Percentiles rank a stretch among this genome's conserved stretches.
phyloP scores from a whole-genome alignment of 53 echinoderm and acorn worm genomes.

The Echinometra lucunter region DNA sequence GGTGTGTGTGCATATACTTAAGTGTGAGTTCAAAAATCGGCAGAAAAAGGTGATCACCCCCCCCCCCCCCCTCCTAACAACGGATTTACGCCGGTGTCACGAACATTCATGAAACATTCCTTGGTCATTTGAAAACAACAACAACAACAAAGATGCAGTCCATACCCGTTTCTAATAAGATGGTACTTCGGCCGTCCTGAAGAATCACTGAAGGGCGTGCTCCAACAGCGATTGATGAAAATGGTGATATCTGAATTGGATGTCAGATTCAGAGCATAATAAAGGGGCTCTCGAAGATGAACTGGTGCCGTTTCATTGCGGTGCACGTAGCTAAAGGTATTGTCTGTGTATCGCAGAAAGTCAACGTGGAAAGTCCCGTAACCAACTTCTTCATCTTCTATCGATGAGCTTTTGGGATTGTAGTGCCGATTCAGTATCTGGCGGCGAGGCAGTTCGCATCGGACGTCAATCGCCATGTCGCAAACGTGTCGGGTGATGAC shows the following conservation, averaged over 20 bases:
- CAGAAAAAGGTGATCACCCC: no score
- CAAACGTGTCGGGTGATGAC: neutral
- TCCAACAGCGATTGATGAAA: slow-evolving; percentile 7
- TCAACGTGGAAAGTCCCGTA: neutral
- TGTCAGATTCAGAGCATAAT: neutral
- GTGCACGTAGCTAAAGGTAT: neutral
- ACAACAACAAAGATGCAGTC: no score
- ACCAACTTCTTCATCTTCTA: neutral
- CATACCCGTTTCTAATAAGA: slow-evolving; percentile 7
- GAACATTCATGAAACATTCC: no score
- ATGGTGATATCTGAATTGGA: neutral
- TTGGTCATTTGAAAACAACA: no score
- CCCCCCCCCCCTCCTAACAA: no score
- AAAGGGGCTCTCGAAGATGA: neutral
- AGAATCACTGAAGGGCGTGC: neutral
- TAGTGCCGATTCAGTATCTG: slow-evolving; percentile 11
- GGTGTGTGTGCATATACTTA: no score
- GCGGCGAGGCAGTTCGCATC: neutral
- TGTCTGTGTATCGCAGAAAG: neutral
- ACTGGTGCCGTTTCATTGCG: neutral
- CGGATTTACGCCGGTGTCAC: no score
- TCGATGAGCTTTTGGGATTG: neutral
- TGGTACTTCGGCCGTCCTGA: neutral
- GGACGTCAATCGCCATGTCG: neutral
- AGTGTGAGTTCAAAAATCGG: no score